Percentiles rank a stretch among this genome's conserved stretches.
Conservation (phyloP, 2,797 vertebrate genomes). For the Poeciliopsis turneri region DNA sequence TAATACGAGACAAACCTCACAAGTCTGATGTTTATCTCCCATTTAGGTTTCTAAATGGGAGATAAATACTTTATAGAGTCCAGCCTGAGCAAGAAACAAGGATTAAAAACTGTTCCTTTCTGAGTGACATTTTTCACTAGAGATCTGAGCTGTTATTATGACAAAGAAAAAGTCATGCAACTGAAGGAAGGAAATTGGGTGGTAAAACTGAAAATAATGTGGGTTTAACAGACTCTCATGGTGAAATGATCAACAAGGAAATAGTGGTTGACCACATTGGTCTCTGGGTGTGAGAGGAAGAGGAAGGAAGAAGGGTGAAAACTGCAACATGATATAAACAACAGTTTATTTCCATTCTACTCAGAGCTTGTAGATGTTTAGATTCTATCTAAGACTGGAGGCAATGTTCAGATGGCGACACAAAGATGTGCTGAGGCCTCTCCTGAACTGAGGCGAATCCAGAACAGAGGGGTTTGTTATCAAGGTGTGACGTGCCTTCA, state of each 20-base stretch:
- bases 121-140: not conserved
- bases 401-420: not conserved
- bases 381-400: not conserved
- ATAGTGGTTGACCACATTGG: conserved; percentile 23
- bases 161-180: not conserved
- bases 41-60: not conserved
- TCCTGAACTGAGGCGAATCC: not conserved
- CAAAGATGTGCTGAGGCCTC: not conserved
- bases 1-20: not conserved
- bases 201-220: conserved; percentile 10
- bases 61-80: not conserved
- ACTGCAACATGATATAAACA: not conserved
- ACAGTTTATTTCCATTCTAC: not conserved
- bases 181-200: not conserved
- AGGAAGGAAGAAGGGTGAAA: conserved; percentile 2
- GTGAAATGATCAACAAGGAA: conserved; percentile 28
- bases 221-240: conserved; percentile 9
- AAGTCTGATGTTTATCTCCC: not conserved
- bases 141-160: not conserved
- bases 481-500: conserved; percentile 37
- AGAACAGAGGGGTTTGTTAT: conserved; percentile 23
- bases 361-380: not conserved
- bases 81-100: not conserved
- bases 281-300: conserved; percentile 8
- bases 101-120: not conserved